These are phyloP conservation scores for Anoplius nigerrimus DNA, from an alignment of 2,888 invertebrate genomes.

Conservation along the genomic window DNA sequence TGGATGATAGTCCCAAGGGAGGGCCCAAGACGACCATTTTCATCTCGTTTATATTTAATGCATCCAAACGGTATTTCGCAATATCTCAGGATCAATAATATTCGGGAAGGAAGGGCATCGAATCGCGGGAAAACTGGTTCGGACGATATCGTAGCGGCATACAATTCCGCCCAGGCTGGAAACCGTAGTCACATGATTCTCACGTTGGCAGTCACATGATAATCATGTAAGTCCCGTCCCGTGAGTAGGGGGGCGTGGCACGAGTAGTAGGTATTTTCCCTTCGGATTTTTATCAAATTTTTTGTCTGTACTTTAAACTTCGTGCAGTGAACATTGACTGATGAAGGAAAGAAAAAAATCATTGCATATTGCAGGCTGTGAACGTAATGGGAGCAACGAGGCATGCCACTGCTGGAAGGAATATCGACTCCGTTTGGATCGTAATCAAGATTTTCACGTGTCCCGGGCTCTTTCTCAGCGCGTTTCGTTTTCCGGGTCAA, in stretches of 20 bases:
- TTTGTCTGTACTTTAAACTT: background rate
- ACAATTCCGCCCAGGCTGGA: slow-evolving; percentile 54
- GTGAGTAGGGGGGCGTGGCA: slow-evolving; percentile 70
- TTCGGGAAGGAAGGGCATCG: too few species aligned
- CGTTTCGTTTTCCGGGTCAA: slow-evolving; percentile 30
- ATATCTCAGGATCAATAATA: too few species aligned
- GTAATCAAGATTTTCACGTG: slow-evolving; percentile 27
- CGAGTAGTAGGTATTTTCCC: slow-evolving; percentile 28
- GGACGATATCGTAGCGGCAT: too few species aligned
- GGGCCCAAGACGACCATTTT: slow-evolving; percentile 17
- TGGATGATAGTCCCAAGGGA: slow-evolving; percentile 5
- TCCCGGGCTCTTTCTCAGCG: slow-evolving; percentile 17
- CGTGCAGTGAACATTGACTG: background rate
- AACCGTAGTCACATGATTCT: slow-evolving; percentile 71
- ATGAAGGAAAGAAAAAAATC: too few species aligned
- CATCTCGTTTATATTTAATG: background rate
- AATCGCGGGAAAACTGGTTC: too few species aligned
- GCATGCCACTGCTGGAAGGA: too few species aligned
- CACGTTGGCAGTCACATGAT: slow-evolving; percentile 74
- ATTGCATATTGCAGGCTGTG: too few species aligned
- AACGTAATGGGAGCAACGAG: too few species aligned
- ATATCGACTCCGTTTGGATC: slow-evolving; percentile 7
- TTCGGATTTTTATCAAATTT: slow-evolving; percentile 16
- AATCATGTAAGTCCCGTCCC: slow-evolving; percentile 69
- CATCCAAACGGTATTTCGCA: too few species aligned